Base-by-base conservation (phyloP, 2,113 vertebrate genomes). In the Serinus canaria region DNA sequence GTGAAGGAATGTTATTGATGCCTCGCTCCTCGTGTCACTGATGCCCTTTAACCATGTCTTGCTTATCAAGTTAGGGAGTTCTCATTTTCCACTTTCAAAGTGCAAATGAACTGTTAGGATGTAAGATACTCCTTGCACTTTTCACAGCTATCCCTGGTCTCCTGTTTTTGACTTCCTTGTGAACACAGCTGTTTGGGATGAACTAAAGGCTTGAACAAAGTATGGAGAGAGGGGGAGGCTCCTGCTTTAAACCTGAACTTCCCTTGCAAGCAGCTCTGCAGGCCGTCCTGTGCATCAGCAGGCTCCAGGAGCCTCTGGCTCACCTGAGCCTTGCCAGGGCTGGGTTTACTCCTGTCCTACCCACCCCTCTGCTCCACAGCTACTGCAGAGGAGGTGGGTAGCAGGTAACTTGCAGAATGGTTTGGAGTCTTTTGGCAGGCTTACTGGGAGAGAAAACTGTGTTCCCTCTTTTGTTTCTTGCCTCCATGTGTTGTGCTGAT, bases 381-480 rank as follows among this genome's bases (percentile, higher is more conserved):
- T 55, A 0, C 56, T 20, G 46, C 90, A 58, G 72, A 49, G 43
- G 13, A 70, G 39, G 16, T 23, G 53, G 68, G 25, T 15, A 81
- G 58, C 63, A 63, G 59, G 83, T 47, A 28, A 50, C 83, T 76
- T 91, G 82, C 85, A 83, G 94, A 78, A 47, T 53, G 81, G 87
- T 77, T 96, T 89, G 88, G 87, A 83, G 84, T 77, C 47, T 87
- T 85, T 22, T 41, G 81, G 89, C 25, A 9, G 90, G 89, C 90
- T 97, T 91, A 80, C 47, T 68, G 64, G 87, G 83, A 92, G 91
- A 96, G 90, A 91, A 94, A 95, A 83, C 72, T 52, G 49, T 96
- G 96, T 97, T 97, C 96, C 95, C 85, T 96, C 97, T 98, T 98
- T 95, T 96, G 94, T 97, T 97, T 83, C 96, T 96, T 96, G 94